Evolutionary conservation across 2,888 invertebrate species (phyloP).

Genomic region (Phengaris arion): DNA sequence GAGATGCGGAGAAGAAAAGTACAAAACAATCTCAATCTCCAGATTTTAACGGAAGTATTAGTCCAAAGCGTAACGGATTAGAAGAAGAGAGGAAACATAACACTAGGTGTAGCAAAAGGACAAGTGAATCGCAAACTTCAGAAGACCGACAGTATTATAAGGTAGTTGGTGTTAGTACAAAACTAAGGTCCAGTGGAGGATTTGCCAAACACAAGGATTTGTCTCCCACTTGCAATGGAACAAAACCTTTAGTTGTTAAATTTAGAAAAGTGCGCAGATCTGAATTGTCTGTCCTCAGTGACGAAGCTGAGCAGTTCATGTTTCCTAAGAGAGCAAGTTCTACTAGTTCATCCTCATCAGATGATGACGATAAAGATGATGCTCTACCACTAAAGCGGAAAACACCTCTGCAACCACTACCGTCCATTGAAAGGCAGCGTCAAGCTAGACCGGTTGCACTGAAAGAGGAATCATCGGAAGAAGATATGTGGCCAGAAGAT

Average conservation of each 20-base stretch:
- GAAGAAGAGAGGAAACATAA: slow-evolving; percentile 61
- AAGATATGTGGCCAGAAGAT: slow-evolving; percentile 69
- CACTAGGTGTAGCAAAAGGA: slow-evolving; percentile 59
- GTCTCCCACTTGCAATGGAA: slow-evolving; percentile 76
- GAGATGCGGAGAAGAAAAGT: slow-evolving; percentile 55
- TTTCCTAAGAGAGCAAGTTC: slow-evolving; percentile 85
- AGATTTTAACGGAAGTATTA: slow-evolving; percentile 54
- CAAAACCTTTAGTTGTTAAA: slow-evolving; percentile 83
- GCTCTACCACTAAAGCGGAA: slow-evolving; percentile 62
- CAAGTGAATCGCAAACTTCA: slow-evolving; percentile 46
- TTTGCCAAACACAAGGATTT: slow-evolving; percentile 61
- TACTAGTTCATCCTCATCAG: slow-evolving; percentile 74
- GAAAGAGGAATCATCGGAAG: slow-evolving; percentile 72
- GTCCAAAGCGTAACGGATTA: slow-evolving; percentile 57
- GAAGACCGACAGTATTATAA: slow-evolving; percentile 82
- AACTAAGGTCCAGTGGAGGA: slow-evolving; percentile 81
- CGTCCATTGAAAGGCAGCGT: slow-evolving; percentile 55
- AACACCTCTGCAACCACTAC: slow-evolving; percentile 58
- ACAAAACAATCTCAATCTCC: slow-evolving; percentile 58
- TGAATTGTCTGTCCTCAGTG: slow-evolving; percentile 86
- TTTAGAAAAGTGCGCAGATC: slow-evolving; percentile 86
- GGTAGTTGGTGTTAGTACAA: slow-evolving; percentile 85
- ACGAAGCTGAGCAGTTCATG: slow-evolving; percentile 93
- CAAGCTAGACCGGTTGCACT: slow-evolving; percentile 64
- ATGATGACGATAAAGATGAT: slow-evolving; percentile 73